Base-by-base conservation (phyloP, 2,888 invertebrate species). In the Sesia bembeciformis region DNA sequence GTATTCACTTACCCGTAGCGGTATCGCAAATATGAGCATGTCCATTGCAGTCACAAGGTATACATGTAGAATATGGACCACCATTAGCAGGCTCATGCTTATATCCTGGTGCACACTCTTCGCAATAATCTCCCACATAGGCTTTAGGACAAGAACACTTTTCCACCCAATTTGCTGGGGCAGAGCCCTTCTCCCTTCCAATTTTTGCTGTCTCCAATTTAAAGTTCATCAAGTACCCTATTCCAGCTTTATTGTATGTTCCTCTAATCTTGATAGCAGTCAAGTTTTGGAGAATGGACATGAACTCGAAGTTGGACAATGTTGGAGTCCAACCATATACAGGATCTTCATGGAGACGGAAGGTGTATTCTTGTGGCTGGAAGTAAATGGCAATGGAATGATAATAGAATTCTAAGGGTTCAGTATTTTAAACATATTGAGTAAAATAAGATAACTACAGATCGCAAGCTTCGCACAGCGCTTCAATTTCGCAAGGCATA, bases 1-100 rank as follows among this genome's bases (percentile, higher is more conserved):
- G 23, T 46, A 53, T 43, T 57, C 40, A 54, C 74, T 68, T 60
- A 91, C 96, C 98, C 51, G 97, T 96, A 72, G 98, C 97, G 0
- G 97, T 94, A 67, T 99, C 98, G 80, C 99, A 99, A 66, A 96
- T 96, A 57, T 96, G 96, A 0, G 99, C 97, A 76, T 99, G 99
- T 0, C 95, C 95, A 72, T 99, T 97, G 73, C 99, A 99, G 72
- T 98, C 96, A 76, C 99, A 99, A 4, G 97, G 97, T 42, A 98
- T 95, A 76, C 99, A 99, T 3, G 94, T 93, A 60, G 97, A 96
- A 74, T 98, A 98, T 0, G 98, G 96, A 3, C 98, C 98, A 0
- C 98, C 97, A 62, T 94, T 93, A 0, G 96, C 94, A 0, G 97
- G 96, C 62, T 96, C 96, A 64, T 99, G 97, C 52, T 97, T 94